Conservation (phyloP, 35 echinoderm and acorn worm species). For the Anneissia japonica region DNA sequence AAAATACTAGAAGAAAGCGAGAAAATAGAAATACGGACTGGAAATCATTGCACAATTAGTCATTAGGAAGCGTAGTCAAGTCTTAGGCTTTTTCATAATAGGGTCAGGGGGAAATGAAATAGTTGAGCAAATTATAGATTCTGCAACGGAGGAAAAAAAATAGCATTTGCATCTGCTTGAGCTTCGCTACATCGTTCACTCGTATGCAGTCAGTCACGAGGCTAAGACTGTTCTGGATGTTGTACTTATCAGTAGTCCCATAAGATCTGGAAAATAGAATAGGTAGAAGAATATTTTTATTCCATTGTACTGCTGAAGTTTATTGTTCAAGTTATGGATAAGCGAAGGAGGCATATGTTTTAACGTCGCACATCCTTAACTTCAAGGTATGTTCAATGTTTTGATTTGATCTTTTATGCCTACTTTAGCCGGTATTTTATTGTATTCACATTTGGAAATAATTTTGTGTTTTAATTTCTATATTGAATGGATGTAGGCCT, state of each 20-base stretch:
- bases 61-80: not conserved
- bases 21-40: not conserved
- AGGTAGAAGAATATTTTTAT: not conserved
- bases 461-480: no score
- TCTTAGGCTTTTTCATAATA: not conserved
- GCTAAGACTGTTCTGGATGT: not conserved
- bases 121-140: not conserved
- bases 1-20: not conserved
- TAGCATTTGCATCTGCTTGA: no score
- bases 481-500: no score
- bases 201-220: not conserved
- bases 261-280: not conserved
- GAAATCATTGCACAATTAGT: not conserved
- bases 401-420: no score
- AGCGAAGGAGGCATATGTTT: not conserved
- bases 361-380: no score
- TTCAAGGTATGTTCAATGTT: not conserved
- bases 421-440: no score
- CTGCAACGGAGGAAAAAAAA: not conserved
- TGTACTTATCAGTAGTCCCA: not conserved
- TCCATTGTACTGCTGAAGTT: not conserved
- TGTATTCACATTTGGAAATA: no score
- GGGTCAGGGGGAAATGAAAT: not conserved
- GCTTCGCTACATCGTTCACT: not conserved
- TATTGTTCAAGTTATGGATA: not conserved